These are phyloP conservation scores for Papilio dardanus DNA, from an alignment of 1,140 invertebrate species.

Conservation along the genomic window DNA sequence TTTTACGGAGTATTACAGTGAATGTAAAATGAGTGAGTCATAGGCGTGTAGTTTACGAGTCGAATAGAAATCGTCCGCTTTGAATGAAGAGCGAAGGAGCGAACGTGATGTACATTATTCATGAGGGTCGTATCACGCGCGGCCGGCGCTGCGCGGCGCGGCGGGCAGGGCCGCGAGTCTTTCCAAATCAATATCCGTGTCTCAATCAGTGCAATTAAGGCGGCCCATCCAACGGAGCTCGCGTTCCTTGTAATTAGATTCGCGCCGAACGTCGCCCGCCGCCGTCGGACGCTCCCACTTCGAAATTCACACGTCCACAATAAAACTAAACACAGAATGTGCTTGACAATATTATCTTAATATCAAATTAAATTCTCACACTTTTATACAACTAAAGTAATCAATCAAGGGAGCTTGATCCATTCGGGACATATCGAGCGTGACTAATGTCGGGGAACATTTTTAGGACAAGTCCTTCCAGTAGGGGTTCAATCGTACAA, in stretches of 20 bases:
- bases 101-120: conserved; percentile 77
- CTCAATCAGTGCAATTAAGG: conserved; percentile 79
- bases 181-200: conserved; percentile 80
- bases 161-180: conserved; percentile 58
- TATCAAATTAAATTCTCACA: conserved; percentile 5
- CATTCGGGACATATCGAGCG: not conserved
- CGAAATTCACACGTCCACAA: conserved; percentile 2
- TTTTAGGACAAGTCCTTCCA: not conserved
- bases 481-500: not conserved
- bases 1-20: conserved; percentile 77
- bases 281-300: conserved; percentile 36
- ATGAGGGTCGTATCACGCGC: conserved; percentile 74
- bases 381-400: not conserved
- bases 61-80: conserved; percentile 81
- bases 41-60: conserved; percentile 75
- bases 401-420: not conserved
- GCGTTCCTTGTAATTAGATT: conserved; percentile 74
- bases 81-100: conserved; percentile 79
- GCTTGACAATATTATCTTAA: not conserved
- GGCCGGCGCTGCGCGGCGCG: conserved; percentile 52
- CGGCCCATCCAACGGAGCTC: conserved; percentile 57
- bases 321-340: not conserved
- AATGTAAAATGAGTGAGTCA: conserved; percentile 80
- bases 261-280: conserved; percentile 61
- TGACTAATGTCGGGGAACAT: conserved; percentile 8